A percentile compares a stretch with the other conserved stretches of the same genome.
Evolutionary conservation across 1,140 invertebrate genomes (phyloP).

Genomic region (Anastrepha ludens): DNA sequence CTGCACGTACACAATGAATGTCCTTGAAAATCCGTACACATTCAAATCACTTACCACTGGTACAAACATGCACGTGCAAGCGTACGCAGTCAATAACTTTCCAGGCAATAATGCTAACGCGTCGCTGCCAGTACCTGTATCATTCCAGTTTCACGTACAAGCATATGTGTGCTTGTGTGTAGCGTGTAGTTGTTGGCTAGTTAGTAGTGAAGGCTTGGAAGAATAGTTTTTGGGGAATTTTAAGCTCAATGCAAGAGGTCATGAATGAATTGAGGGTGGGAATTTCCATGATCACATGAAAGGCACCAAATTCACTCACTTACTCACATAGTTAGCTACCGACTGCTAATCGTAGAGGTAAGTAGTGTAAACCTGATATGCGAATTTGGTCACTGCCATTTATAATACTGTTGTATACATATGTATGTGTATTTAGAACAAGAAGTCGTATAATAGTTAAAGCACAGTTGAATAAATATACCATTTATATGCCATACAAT

Average conservation of each 20-base stretch:
- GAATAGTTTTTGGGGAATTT: background rate
- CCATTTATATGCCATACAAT: background rate
- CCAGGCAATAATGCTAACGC: background rate
- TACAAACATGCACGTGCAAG: too few species aligned
- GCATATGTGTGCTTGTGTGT: background rate
- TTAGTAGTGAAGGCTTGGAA: too few species aligned
- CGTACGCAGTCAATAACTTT: background rate
- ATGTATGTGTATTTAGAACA: background rate
- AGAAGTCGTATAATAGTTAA: background rate
- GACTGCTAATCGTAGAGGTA: background rate
- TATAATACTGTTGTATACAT: background rate
- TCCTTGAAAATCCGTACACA: background rate
- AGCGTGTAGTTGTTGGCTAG: background rate
- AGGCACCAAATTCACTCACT: background rate
- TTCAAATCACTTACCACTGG: too few species aligned
- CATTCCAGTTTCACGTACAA: background rate
- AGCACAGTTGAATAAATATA: background rate
- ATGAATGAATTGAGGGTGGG: constrained; percentile 50
- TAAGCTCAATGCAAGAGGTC: background rate
- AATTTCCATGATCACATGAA: background rate
- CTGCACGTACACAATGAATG: background rate
- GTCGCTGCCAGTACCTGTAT: background rate
- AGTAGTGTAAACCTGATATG: background rate
- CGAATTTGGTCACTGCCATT: background rate
- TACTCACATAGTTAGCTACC: background rate